Percentiles rank a stretch among this genome's conserved stretches.
These are phyloP conservation scores for Thalassophryne amazonica DNA, from an alignment of 2,797 vertebrate genomes.

Conservation along the genomic window DNA sequence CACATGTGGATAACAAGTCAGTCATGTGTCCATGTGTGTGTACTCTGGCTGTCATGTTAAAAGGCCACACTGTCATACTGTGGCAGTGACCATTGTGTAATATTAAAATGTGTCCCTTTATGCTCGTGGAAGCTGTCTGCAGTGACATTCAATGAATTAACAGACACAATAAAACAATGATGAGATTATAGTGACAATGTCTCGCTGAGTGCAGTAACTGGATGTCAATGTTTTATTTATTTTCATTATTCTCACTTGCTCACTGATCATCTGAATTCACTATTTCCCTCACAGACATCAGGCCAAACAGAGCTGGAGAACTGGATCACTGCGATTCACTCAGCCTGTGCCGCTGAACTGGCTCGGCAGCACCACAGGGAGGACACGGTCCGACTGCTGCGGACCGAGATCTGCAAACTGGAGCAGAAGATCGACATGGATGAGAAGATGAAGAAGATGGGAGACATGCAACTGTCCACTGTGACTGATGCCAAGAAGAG, in stretches of 20 bases:
- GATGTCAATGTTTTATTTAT: slow-evolving; percentile 15
- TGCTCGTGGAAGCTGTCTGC: slow-evolving; percentile 53
- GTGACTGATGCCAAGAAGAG: slow-evolving; percentile 90
- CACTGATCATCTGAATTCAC: background rate
- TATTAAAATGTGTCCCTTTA: slow-evolving; percentile 52
- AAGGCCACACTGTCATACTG: slow-evolving; percentile 66
- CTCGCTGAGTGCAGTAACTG: slow-evolving; percentile 4
- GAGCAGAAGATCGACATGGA: slow-evolving; percentile 96
- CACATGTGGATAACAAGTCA: slow-evolving; percentile 43
- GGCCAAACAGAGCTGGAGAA: slow-evolving; percentile 94
- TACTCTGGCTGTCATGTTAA: slow-evolving; percentile 64
- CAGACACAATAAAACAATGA: slow-evolving; percentile 30
- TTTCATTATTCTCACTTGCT: background rate
- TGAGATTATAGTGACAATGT: slow-evolving; percentile 25
- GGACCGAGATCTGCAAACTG: slow-evolving; percentile 87
- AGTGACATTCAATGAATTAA: slow-evolving; percentile 45
- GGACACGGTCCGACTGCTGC: slow-evolving; percentile 86
- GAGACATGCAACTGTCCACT: slow-evolving; percentile 91
- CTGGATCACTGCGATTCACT: slow-evolving; percentile 95
- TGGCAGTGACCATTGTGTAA: slow-evolving; percentile 56
- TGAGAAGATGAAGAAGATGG: slow-evolving; percentile 96
- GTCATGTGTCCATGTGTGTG: slow-evolving; percentile 44
- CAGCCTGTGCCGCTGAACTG: slow-evolving; percentile 86
- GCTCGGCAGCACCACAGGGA: slow-evolving; percentile 91
- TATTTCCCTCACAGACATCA: slow-evolving; percentile 75